Evolutionary conservation across 2,113 vertebrate species (phyloP).

Genomic region (Holacanthus passer): DNA sequence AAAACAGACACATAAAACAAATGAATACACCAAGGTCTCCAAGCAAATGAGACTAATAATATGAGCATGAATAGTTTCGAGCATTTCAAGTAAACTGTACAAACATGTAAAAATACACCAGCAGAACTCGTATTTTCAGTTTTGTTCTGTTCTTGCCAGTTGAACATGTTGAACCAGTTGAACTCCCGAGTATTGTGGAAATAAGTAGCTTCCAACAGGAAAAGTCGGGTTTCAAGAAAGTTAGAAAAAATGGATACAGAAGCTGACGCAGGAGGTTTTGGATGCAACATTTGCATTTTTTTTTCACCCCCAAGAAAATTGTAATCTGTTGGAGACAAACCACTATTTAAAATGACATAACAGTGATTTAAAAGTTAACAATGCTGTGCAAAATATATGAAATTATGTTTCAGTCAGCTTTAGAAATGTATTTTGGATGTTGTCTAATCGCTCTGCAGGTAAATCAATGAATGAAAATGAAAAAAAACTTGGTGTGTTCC

Average conservation of each 20-base stretch:
- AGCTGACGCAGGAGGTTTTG: not conserved
- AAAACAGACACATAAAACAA: conserved; percentile 12
- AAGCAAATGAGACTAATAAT: not conserved
- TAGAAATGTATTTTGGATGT: not conserved
- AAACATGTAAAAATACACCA: not conserved
- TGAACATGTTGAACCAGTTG: not conserved
- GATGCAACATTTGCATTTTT: not conserved
- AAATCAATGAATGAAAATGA: not conserved
- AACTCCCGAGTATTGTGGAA: not conserved
- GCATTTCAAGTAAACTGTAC: not conserved
- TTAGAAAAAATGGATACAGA: not conserved
- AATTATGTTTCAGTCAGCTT: not conserved
- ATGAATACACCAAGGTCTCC: not conserved
- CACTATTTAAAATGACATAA: too few relatives aligned
- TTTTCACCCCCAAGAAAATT: too few relatives aligned
- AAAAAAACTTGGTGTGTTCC: not conserved
- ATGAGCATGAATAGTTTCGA: not conserved
- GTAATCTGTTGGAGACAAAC: too few relatives aligned
- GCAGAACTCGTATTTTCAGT: not conserved
- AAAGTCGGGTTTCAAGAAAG: not conserved
- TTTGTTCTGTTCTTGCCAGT: not conserved
- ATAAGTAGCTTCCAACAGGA: not conserved
- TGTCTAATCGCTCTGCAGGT: not conserved
- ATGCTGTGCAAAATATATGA: not conserved
- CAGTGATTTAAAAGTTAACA: too few relatives aligned